Evolutionary conservation across 2,797 vertebrate species (phyloP).

Genomic region (Dendrocincla fuliginosa): DNA sequence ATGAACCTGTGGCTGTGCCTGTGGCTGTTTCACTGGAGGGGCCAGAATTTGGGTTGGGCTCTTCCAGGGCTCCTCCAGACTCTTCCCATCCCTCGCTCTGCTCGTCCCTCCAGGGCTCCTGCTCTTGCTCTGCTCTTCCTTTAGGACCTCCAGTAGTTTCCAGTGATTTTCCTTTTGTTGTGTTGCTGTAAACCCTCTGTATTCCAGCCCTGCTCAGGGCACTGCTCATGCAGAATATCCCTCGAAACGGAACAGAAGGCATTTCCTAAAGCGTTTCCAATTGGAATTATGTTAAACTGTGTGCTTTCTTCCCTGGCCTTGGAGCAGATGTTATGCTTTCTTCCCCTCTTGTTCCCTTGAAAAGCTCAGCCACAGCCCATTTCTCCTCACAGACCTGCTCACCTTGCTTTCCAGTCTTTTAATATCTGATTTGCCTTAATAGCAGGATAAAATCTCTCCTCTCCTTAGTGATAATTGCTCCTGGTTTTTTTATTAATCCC

Average conservation of each 20-base stretch:
- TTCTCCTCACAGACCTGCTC: rapidly evolving
- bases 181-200: not conserved
- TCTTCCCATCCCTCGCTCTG: rapidly evolving
- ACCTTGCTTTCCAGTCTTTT: not conserved
- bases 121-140: not conserved
- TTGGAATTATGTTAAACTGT: not conserved
- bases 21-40: not conserved
- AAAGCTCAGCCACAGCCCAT: not conserved
- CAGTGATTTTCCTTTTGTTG: no score
- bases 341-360: not conserved
- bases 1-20: not conserved
- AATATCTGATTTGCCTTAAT: not conserved
- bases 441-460: not conserved
- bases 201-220: not conserved
- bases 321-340: not conserved
- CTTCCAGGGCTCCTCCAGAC: not conserved
- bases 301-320: not conserved
- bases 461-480: not conserved
- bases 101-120: rapidly evolving
- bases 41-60: rapidly evolving
- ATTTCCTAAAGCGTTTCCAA: not conserved
- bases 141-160: not conserved
- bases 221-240: no score
- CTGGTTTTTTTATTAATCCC: not conserved
- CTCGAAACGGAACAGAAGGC: not conserved